Evolutionary conservation across 2,797 vertebrate genomes (phyloP).

Genomic region (Ptychadena robeensis): DNA sequence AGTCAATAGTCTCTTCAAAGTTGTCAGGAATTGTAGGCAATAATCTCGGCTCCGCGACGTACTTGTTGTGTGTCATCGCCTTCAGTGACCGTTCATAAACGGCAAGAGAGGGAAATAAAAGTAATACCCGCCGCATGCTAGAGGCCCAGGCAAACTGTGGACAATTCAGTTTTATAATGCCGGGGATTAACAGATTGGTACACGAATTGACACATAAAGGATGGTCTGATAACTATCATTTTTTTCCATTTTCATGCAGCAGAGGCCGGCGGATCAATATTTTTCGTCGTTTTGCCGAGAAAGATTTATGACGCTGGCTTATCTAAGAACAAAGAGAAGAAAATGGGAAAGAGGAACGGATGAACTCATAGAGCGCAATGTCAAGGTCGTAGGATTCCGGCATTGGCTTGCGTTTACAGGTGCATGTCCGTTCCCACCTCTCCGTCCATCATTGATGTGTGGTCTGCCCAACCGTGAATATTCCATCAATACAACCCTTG

Average conservation of each 20-base stretch:
- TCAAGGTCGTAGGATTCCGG: no score
- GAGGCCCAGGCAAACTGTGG: background rate
- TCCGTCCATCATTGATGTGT: no score
- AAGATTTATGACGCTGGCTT: background rate
- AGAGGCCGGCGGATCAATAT: conserved; percentile 40
- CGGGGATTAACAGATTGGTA: conserved; percentile 36
- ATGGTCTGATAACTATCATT: conserved; percentile 13
- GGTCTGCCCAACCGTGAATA: no score
- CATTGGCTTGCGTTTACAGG: no score
- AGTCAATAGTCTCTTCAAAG: background rate
- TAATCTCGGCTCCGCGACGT: background rate
- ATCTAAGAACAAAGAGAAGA: background rate
- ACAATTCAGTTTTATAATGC: conserved; percentile 25
- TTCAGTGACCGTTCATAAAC: background rate
- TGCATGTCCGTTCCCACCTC: no score
- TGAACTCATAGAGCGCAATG: no score
- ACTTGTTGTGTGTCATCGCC: background rate
- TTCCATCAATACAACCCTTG: no score
- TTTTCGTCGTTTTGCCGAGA: conserved; percentile 10
- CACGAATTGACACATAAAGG: conserved; percentile 34
- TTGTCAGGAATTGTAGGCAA: background rate
- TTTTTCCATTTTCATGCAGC: conserved; percentile 33
- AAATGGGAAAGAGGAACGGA: background rate
- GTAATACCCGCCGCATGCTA: background rate
- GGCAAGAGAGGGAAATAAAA: background rate